Conservation (phyloP, 2,113 vertebrate genomes). For the Arvicanthis niloticus region DNA sequence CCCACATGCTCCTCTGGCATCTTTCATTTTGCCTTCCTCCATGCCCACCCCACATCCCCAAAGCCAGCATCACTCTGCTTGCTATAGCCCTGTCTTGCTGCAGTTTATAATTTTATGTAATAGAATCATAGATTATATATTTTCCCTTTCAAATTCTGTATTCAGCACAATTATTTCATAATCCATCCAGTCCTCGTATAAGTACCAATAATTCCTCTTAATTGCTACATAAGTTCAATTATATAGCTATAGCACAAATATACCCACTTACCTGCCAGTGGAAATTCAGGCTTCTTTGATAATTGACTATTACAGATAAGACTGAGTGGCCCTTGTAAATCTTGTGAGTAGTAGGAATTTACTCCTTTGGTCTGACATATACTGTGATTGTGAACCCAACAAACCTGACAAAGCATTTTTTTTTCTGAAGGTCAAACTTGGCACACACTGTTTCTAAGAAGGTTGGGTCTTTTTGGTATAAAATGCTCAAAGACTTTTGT, state of each 20-base stretch:
- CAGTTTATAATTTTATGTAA: conserved; percentile 16
- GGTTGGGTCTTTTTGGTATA: background rate
- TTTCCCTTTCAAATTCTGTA: background rate
- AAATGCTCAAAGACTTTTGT: background rate
- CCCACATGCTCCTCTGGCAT: background rate
- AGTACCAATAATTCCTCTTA: background rate
- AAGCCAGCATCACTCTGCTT: background rate
- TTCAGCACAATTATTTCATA: background rate
- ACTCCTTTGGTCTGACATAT: background rate
- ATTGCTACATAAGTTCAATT: background rate
- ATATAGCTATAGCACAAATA: background rate
- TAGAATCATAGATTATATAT: background rate
- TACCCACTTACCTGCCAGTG: background rate
- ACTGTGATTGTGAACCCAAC: background rate
- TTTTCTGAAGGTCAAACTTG: background rate
- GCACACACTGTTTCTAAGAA: background rate
- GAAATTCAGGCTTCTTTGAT: background rate
- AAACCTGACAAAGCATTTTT: background rate
- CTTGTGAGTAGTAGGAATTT: background rate
- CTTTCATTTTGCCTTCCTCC: background rate
- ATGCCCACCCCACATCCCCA: accelerated
- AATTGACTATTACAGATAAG: conserved; percentile 7
- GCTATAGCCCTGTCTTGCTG: background rate
- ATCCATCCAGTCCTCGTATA: background rate
- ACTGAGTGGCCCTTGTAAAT: background rate